phyloP scores from a whole-genome alignment of 2,113 vertebrate species.

The Acrocephalus kingi region DNA sequence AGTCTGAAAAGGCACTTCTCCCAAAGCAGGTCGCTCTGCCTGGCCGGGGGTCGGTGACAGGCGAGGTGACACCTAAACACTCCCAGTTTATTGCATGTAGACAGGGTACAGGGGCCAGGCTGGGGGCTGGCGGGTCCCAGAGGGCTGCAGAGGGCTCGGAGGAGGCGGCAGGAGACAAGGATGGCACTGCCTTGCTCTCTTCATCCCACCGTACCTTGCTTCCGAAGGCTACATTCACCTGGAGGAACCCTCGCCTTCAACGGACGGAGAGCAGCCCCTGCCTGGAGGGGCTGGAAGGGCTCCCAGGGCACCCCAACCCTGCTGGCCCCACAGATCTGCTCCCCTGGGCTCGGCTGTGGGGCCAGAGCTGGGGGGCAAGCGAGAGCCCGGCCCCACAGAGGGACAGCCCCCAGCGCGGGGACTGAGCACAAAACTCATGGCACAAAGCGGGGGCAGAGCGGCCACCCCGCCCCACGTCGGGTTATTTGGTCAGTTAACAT shows the following conservation, averaged over 20 bases:
- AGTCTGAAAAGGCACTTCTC: slow-evolving; percentile 70
- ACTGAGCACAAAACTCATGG: background rate
- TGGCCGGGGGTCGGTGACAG: background rate
- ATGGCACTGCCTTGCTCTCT: background rate
- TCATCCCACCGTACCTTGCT: background rate
- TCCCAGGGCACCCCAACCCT: background rate
- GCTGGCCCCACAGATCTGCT: background rate
- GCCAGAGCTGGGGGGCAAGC: background rate
- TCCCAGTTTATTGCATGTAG: slow-evolving; percentile 63
- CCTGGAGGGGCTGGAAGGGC: background rate
- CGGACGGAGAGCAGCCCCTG: slow-evolving; percentile 36
- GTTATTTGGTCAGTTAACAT: slow-evolving; percentile 70
- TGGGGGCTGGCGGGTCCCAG: background rate
- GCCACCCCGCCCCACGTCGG: background rate
- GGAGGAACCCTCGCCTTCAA: background rate
- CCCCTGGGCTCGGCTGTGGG: background rate
- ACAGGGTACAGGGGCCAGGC: background rate
- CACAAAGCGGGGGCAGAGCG: background rate
- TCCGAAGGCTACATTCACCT: background rate
- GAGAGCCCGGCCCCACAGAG: background rate
- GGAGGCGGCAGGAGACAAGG: background rate
- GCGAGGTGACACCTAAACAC: slow-evolving; percentile 11
- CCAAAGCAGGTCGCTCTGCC: slow-evolving; percentile 45
- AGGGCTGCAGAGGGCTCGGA: background rate
- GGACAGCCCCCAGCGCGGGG: background rate